A percentile compares a stretch with the other conserved stretches of the same genome.
Evolutionary conservation across 2,797 vertebrate species (phyloP).

Genomic region (Labeo calbasu): DNA sequence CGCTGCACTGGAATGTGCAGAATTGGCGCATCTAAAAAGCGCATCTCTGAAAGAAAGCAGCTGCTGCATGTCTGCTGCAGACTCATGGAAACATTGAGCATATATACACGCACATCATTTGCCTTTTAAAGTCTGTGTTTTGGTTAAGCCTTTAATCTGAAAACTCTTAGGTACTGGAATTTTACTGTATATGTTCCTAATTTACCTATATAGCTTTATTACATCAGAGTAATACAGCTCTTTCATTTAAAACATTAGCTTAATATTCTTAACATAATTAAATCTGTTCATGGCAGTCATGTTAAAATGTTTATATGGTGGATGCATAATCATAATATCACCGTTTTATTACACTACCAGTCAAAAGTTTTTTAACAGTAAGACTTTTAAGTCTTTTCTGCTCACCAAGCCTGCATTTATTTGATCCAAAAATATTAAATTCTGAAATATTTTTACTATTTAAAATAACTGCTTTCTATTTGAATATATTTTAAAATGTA

Average conservation of each 20-base stretch:
- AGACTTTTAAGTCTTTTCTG: too few relatives aligned
- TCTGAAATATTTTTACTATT: too few relatives aligned
- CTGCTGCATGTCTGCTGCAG: constrained; percentile 11
- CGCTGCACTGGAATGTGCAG: constrained; percentile 40
- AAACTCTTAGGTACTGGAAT: neutral
- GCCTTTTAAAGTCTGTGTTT: neutral
- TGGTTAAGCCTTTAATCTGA: neutral
- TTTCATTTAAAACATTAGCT: neutral
- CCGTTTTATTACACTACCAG: too few relatives aligned
- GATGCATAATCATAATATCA: neutral
- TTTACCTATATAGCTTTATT: neutral
- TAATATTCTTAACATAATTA: neutral
- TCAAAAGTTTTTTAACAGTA: too few relatives aligned
- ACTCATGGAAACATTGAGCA: neutral
- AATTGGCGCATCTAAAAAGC: constrained; percentile 28
- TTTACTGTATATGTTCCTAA: neutral
- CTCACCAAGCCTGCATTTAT: too few relatives aligned
- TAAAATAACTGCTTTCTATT: too few relatives aligned
- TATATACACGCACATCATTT: neutral
- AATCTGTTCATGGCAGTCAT: neutral
- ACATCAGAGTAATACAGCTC: neutral
- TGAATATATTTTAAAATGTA: too few relatives aligned
- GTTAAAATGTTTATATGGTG: neutral
- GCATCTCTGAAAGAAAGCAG: constrained; percentile 9
- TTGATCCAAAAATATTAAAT: too few relatives aligned